These are phyloP conservation scores for Chelonoidis abingdonii DNA, from an alignment of 2,113 vertebrate species.

Conservation along the genomic window DNA sequence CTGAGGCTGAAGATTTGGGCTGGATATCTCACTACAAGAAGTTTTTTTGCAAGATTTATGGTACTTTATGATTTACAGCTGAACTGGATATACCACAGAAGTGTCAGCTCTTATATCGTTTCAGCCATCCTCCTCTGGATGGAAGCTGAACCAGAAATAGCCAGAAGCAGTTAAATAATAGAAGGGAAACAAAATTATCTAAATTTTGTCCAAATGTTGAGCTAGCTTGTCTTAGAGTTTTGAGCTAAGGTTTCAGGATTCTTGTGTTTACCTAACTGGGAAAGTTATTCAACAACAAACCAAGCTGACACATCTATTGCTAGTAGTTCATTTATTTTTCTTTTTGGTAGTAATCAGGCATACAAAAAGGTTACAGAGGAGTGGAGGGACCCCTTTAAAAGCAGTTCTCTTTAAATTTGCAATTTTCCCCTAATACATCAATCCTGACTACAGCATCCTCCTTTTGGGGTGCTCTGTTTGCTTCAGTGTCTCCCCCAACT, in stretches of 20 bases:
- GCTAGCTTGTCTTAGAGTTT: rapidly evolving
- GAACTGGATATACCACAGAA: background rate
- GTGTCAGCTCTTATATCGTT: background rate
- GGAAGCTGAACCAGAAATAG: background rate
- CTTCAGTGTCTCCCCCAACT: background rate
- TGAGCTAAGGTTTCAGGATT: background rate
- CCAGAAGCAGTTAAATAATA: background rate
- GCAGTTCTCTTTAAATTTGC: rapidly evolving
- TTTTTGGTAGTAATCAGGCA: background rate
- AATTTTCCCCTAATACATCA: background rate
- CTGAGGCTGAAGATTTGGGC: background rate
- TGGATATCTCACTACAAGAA: background rate
- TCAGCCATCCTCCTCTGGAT: background rate
- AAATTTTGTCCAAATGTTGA: background rate
- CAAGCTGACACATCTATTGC: rapidly evolving
- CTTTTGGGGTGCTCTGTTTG: background rate
- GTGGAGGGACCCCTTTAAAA: background rate
- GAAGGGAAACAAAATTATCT: background rate
- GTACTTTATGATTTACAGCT: background rate
- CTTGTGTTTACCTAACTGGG: background rate
- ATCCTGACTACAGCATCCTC: background rate
- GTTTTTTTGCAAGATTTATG: background rate
- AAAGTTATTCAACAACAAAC: rapidly evolving
- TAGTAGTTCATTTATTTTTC: background rate
- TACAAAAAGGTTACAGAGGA: background rate